A percentile compares a stretch with the other conserved stretches of the same genome.
Conservation (phyloP, 2,113 vertebrate species). For the Pagrus major region DNA sequence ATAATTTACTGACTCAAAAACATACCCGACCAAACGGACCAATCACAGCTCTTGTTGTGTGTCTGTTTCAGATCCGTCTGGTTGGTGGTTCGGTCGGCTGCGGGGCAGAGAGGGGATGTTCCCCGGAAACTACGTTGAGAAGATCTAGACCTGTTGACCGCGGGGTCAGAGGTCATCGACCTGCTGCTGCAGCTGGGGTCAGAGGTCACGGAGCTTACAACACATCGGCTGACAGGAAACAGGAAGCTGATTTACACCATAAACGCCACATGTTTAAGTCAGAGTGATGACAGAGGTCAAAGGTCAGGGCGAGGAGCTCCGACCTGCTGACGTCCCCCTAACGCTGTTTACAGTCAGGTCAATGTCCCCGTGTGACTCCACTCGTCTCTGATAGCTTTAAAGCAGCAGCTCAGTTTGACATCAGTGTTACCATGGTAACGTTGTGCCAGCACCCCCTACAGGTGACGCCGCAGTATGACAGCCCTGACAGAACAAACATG, state of each 20-base stretch:
- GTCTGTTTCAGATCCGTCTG: conserved; percentile 80
- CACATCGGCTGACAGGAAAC: conserved; percentile 14
- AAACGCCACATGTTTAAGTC: conserved; percentile 6
- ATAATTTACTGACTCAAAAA: neutral
- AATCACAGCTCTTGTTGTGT: neutral
- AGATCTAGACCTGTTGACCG: conserved; percentile 72
- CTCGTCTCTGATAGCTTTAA: neutral
- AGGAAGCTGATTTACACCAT: conserved; percentile 6
- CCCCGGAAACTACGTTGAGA: conserved; percentile 89
- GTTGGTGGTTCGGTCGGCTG: conserved; percentile 88
- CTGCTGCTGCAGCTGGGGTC: conserved; percentile 14
- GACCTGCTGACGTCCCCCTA: neutral
- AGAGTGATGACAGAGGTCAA: conserved; percentile 1
- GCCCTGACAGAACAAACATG: neutral
- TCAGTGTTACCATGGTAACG: conserved; percentile 27
- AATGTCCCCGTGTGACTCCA: neutral
- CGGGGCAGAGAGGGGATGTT: conserved; percentile 88
- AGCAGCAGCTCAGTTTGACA: neutral
- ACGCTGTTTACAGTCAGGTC: neutral
- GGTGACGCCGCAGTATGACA: neutral
- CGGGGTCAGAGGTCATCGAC: conserved; percentile 14
- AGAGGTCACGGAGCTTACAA: conserved; percentile 18
- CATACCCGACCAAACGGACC: neutral
- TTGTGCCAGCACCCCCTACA: neutral
- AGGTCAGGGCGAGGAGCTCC: conserved; percentile 9